Evolutionary conservation across 2,797 vertebrate species (phyloP), one percentile per base, ranked within the genome.

Genomic region (Varecia variegata): DNA sequence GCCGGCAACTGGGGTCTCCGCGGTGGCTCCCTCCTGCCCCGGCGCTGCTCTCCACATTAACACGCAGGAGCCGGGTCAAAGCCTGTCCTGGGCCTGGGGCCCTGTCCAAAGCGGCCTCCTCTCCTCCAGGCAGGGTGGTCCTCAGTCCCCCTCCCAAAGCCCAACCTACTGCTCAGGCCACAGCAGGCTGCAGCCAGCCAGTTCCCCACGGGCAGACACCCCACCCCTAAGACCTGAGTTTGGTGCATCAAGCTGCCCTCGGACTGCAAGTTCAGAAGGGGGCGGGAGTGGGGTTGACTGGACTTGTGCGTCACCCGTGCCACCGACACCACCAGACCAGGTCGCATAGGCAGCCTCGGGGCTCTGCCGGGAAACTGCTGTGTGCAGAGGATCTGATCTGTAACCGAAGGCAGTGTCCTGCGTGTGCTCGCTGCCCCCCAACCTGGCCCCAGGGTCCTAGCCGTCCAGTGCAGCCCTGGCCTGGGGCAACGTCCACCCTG

Each of bases 401-500:
- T 17, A 50, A 20, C 17, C 12, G 43, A 5, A 76, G 47, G 45
- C 30, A n/a, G 30, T 2, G 18, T 56, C 35, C n/a, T 9, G 14
- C 3, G 23, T 17, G 35, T 38, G 35, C 76, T 21, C 25, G 0
- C 45, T n/a, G 15, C 30, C 30, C 43, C 18, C 6, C 5, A 11
- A 38, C 77, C 68, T 18, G 40, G 58, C 67, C 15, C 8, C 17
- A 2, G 43, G 14, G 9, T 5, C 17, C 18, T 40, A 45, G 38
- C 4, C 4, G 0, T 21, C n/a, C 43, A 14, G 62, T 32, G 32
- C 92, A 70, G 15, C 40, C 35, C 74, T 21, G 73, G 62, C 52
- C 21, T 12, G 25, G 32, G 11, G 4, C 18, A 2, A 10, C 2
- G 0, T 15, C 17, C n/a, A 45, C 11, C 12, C 38, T 83, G 9